These are phyloP conservation scores for Macheiramphus alcinus DNA, from an alignment of 2,113 vertebrate genomes.

Conservation along the genomic window DNA sequence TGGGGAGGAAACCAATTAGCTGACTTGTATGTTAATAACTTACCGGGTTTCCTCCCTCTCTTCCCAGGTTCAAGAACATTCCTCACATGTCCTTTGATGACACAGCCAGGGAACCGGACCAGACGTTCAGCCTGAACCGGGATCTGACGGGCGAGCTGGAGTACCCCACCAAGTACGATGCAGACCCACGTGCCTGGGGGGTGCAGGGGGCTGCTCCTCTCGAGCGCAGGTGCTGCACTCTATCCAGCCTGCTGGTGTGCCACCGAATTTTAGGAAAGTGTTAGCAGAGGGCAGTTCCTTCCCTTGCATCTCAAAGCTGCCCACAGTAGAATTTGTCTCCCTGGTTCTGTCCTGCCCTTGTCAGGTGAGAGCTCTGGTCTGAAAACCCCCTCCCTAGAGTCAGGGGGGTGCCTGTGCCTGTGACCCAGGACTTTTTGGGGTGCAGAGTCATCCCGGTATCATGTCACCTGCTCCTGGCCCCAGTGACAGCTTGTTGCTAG, in stretches of 20 bases:
- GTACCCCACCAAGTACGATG: conserved; percentile 90
- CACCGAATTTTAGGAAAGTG: rapidly evolving
- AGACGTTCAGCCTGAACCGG: conserved; percentile 89
- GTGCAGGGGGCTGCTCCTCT: neutral
- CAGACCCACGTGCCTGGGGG: rapidly evolving
- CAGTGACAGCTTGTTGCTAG: neutral
- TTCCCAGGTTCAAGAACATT: conserved; percentile 89
- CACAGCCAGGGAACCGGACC: conserved; percentile 87
- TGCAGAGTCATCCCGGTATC: neutral
- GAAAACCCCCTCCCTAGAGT: neutral
- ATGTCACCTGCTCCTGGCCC: neutral
- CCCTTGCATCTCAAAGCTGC: neutral
- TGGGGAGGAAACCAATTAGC: neutral
- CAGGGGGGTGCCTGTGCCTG: neutral
- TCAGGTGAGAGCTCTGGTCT: neutral
- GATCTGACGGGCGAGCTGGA: conserved; percentile 87
- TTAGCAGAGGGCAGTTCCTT: neutral
- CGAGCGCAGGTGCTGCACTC: rapidly evolving
- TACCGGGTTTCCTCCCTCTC: neutral
- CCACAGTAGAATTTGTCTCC: neutral
- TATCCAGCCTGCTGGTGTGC: too few species aligned
- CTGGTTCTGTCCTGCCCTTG: neutral
- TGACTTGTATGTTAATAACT: neutral
- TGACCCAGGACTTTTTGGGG: neutral
- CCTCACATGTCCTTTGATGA: conserved; percentile 98